These are phyloP conservation scores for Sarcophaga subvicina DNA, from an alignment of 2,888 invertebrate genomes.

Conservation along the genomic window DNA sequence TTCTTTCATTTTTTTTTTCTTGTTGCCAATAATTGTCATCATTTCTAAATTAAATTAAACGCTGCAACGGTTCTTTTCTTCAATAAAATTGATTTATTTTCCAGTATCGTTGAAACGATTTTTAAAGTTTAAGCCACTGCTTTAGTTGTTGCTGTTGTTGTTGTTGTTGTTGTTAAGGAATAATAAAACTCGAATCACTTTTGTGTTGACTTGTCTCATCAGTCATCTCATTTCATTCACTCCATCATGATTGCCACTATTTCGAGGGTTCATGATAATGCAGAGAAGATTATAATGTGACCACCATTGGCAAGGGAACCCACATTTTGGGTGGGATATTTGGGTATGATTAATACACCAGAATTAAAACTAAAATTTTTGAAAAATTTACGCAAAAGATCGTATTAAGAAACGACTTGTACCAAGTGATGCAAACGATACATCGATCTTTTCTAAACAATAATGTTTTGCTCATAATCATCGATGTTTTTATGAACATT, in stretches of 20 bases:
- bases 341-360: too few relatives aligned
- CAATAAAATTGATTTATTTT: slow-evolving; percentile 46
- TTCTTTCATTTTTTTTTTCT: background rate
- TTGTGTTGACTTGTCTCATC: slow-evolving; percentile 61
- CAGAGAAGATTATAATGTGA: slow-evolving; percentile 11
- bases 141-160: slow-evolving; percentile 8
- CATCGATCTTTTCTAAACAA: too few relatives aligned
- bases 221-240: slow-evolving; percentile 48
- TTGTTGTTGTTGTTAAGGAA: slow-evolving; percentile 13
- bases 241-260: slow-evolving; percentile 57
- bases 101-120: background rate
- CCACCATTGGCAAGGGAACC: background rate
- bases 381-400: too few relatives aligned
- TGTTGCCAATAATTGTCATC: background rate
- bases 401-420: too few relatives aligned
- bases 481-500: too few relatives aligned
- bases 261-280: slow-evolving; percentile 1
- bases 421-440: too few relatives aligned
- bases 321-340: too few relatives aligned
- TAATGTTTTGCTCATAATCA: too few relatives aligned
- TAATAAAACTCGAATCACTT: slow-evolving; percentile 21
- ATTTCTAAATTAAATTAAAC: slow-evolving; percentile 37
- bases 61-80: slow-evolving; percentile 44
- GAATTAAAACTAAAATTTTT: too few relatives aligned
- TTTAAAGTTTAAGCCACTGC: background rate